These are phyloP conservation scores for Onychostruthus taczanowskii DNA, from an alignment of 2,113 vertebrate genomes.

Conservation along the genomic window DNA sequence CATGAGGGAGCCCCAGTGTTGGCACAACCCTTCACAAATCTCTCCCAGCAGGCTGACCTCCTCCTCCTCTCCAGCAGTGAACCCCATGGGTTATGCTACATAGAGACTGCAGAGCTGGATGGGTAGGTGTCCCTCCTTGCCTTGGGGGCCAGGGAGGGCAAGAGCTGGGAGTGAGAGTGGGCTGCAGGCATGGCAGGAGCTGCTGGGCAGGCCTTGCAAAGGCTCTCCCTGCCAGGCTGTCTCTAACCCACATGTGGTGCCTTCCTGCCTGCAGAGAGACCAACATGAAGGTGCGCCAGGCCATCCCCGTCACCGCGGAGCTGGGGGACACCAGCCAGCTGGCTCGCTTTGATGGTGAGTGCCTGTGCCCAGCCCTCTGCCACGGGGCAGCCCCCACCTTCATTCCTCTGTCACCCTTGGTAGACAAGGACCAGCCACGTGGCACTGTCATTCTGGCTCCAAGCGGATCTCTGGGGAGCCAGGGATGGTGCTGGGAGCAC, in stretches of 20 bases:
- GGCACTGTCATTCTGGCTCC: background rate
- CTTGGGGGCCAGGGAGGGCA: background rate
- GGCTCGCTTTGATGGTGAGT: constrained; percentile 86
- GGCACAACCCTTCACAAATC: background rate
- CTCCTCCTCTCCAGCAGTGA: constrained; percentile 95
- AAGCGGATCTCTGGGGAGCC: background rate
- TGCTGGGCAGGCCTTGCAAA: background rate
- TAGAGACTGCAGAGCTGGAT: constrained; percentile 94
- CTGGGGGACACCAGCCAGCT: constrained; percentile 83
- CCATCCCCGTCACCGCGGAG: constrained; percentile 84
- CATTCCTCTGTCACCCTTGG: background rate
- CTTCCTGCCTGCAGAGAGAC: constrained; percentile 80
- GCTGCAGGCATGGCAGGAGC: background rate
- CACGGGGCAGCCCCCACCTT: accelerated
- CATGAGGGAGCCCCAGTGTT: accelerated
- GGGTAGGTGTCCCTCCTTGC: constrained; percentile 72
- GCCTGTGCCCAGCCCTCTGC: accelerated
- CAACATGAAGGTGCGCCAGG: constrained; percentile 95
- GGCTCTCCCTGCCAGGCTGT: background rate
- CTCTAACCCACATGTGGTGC: accelerated
- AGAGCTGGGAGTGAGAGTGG: background rate
- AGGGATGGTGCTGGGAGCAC: background rate
- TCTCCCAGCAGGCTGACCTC: constrained; percentile 85
- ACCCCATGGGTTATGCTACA: constrained; percentile 94
- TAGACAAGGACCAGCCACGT: accelerated